Evolutionary conservation across 2,797 vertebrate genomes (phyloP), one percentile per base, ranked within the genome.

Genomic region (Saguinus oedipus): DNA sequence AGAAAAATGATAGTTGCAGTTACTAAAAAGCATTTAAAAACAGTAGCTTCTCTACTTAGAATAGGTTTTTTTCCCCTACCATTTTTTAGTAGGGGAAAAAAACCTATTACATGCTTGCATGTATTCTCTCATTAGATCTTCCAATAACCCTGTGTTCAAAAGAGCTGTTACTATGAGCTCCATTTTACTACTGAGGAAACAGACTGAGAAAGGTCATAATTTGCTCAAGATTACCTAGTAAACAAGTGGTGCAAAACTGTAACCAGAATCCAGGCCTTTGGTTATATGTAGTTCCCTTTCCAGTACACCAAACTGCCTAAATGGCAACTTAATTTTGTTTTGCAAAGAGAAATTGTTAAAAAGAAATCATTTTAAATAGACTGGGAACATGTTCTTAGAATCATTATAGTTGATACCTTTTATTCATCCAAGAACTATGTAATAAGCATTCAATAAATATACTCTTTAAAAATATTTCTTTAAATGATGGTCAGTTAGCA

Each of bases 11-110:
- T 55, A 92, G 83, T 82, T n/a, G 59, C 42, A 88, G 50, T 90
- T 72, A 92, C 88, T 95, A 96, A 97, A 96, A 97, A 84, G 42
- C 20, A 83, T 30, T 97, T 94, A 76, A 97, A 97, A 96, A 93
- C 46, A 97, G 86, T 79, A 95, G 87, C 39, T 89, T 94, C 78
- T 80, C 26, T 88, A 64, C 42, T 96, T 94, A 95, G 61, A 95
- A 81, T 33, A 76, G 24, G 55, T 36, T 36, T 36, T 36, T 36
- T 36, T 36, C 36, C 36, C 36, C 36, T 36, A 53, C 39, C 48
- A 81, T 90, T 89, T 64, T 95, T 92, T 53, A 64, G 50, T 26
- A 78, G 30, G 70, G 57, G 75, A 86, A 76, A 79, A 79, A 26
- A 17, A 11, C 1, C 22, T 33, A 74, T 33, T 30, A 50, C 15